phyloP scores from a whole-genome alignment of 2,797 vertebrate species.

The Apogon hyalosoma region DNA sequence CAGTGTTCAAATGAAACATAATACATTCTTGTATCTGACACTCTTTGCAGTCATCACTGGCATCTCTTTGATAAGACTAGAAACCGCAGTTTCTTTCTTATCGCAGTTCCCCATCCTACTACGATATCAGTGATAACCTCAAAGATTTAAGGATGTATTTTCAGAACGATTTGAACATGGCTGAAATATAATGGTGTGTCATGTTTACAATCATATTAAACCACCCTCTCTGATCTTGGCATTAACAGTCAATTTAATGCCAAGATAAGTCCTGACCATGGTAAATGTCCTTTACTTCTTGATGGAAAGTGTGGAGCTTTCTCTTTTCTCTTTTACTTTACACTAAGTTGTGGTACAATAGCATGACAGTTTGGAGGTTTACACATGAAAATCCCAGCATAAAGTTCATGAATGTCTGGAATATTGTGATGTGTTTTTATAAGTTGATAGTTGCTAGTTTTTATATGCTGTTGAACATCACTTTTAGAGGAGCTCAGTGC shows the following conservation, averaged over 20 bases:
- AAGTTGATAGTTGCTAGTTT: not conserved
- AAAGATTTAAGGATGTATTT: constrained; percentile 71
- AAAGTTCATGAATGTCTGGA: not conserved
- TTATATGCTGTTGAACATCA: not conserved
- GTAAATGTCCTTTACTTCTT: constrained; percentile 1
- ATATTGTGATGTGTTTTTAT: not conserved
- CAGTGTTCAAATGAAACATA: constrained; percentile 66
- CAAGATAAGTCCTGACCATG: not conserved
- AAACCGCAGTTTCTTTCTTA: constrained; percentile 51
- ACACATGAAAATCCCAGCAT: not conserved
- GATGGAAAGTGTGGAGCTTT: not conserved
- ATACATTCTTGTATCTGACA: constrained; percentile 60
- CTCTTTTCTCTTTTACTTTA: constrained; percentile 15
- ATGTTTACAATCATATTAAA: constrained; percentile 37
- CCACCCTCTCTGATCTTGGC: constrained; percentile 24
- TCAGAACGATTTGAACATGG: constrained; percentile 67
- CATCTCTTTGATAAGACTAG: constrained; percentile 50
- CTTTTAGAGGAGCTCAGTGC: constrained; percentile 13
- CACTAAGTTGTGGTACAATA: constrained; percentile 15
- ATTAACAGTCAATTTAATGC: constrained; percentile 29
- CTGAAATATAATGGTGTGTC: constrained; percentile 70
- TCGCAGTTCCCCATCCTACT: constrained; percentile 27
- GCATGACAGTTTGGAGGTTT: constrained; percentile 4
- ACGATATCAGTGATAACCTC: constrained; percentile 61
- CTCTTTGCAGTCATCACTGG: constrained; percentile 64